These are phyloP conservation scores for Brevimyrus niger DNA, from an alignment of 2,113 vertebrate species.

Conservation along the genomic window DNA sequence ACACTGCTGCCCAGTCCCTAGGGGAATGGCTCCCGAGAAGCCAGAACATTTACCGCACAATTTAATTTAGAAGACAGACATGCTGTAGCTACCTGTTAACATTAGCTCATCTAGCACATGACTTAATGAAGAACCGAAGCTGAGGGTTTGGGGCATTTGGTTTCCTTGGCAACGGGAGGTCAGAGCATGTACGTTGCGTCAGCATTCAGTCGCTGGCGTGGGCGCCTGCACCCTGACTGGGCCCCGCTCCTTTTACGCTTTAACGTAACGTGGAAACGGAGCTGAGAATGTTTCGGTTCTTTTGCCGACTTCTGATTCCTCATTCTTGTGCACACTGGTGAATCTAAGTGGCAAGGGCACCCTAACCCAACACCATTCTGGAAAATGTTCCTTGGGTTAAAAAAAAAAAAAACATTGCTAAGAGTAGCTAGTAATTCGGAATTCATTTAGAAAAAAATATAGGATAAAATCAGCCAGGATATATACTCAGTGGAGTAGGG, in stretches of 20 bases:
- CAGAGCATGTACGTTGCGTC: neutral
- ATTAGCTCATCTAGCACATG: neutral
- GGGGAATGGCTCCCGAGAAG: neutral
- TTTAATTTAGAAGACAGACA: neutral
- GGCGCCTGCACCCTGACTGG: neutral
- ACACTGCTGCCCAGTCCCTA: neutral
- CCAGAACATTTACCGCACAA: neutral
- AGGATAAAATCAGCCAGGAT: too few species aligned
- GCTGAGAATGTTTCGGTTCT: neutral
- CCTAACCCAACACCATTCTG: neutral
- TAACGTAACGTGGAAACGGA: neutral
- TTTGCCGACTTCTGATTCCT: neutral
- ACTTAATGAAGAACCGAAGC: neutral
- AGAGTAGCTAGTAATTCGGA: neutral
- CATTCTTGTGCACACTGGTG: neutral
- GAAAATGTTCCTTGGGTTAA: neutral
- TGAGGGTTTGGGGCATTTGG: neutral
- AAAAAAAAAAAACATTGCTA: neutral
- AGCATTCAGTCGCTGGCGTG: neutral
- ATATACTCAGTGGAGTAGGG: neutral
- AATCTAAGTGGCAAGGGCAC: neutral
- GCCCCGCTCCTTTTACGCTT: neutral
- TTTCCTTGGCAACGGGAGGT: neutral
- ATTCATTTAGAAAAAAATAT: too few species aligned
- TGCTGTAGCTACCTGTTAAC: neutral